Conservation (phyloP, 2,888 invertebrate species). For the Aplocera efformata region DNA sequence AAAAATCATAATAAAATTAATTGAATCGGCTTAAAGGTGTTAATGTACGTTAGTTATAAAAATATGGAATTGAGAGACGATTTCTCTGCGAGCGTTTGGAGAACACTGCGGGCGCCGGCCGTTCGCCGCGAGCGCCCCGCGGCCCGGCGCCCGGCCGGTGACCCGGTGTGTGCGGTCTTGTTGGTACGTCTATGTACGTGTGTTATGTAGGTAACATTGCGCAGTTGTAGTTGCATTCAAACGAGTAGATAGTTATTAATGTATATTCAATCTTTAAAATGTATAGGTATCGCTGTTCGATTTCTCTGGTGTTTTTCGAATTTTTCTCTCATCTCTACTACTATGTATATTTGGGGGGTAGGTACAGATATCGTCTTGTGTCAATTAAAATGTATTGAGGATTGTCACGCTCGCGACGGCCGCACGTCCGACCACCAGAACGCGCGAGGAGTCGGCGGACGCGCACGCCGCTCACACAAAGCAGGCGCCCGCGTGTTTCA, state of each 20-base stretch:
- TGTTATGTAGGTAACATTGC: slow-evolving; percentile 71
- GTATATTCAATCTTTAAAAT: slow-evolving; percentile 70
- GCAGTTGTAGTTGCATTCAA: slow-evolving; percentile 59
- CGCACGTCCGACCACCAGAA: too few relatives aligned
- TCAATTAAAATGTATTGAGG: slow-evolving; percentile 62
- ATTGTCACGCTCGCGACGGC: slow-evolving; percentile 40
- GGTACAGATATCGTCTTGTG: slow-evolving; percentile 71
- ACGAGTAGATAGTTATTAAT: slow-evolving; percentile 63
- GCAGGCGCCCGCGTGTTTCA: too few relatives aligned
- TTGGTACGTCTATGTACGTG: slow-evolving; percentile 59
- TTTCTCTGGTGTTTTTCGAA: slow-evolving; percentile 62
- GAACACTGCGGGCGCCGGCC: slow-evolving; percentile 24
- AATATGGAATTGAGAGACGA: slow-evolving; percentile 64
- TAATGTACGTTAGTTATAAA: slow-evolving; percentile 62
- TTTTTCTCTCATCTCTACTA: slow-evolving; percentile 56
- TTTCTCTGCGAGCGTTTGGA: slow-evolving; percentile 29
- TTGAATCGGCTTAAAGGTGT: slow-evolving; percentile 66
- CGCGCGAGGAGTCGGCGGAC: too few relatives aligned
- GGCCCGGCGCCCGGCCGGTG: not conserved
- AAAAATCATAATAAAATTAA: slow-evolving; percentile 66
- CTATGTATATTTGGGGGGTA: slow-evolving; percentile 65
- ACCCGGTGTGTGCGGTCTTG: slow-evolving; percentile 47
- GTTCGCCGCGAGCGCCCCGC: slow-evolving; percentile 25
- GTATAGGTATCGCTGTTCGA: slow-evolving; percentile 65
- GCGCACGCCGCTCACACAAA: too few relatives aligned